Evolutionary conservation across 2,113 vertebrate species (phyloP).

Genomic region (Sander vitreus): DNA sequence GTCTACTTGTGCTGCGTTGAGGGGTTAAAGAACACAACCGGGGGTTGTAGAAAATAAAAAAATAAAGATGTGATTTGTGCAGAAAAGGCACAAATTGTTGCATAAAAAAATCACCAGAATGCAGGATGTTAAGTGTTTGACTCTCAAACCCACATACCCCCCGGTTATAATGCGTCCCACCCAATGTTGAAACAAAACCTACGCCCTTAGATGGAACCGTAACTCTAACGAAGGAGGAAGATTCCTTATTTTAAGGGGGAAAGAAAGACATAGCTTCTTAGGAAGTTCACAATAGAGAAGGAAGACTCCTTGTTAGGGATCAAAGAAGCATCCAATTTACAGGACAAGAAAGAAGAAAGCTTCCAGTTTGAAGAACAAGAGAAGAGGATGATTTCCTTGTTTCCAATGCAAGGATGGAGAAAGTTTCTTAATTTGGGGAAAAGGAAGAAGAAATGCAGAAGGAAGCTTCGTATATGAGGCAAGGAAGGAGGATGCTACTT

Average conservation of each 20-base stretch:
- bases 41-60: no score
- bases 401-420: background rate
- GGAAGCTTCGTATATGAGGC: background rate
- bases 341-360: background rate
- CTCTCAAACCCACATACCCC: no score
- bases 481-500: background rate
- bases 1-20: no score
- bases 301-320: background rate
- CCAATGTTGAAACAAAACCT: no score
- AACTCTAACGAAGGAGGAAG: background rate
- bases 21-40: no score
- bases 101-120: no score
- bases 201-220: no score
- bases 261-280: background rate
- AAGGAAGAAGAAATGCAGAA: background rate
- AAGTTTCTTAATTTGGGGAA: background rate
- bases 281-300: background rate
- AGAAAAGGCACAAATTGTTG: no score
- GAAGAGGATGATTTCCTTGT: background rate
- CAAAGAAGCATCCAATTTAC: background rate
- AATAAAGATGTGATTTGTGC: no score
- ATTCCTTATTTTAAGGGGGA: background rate
- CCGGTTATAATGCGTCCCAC: no score
- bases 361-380: background rate
- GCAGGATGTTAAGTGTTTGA: no score